Evolutionary conservation across 2,888 invertebrate species (phyloP).

Genomic region (Drosophila nr. perissopoda): DNA sequence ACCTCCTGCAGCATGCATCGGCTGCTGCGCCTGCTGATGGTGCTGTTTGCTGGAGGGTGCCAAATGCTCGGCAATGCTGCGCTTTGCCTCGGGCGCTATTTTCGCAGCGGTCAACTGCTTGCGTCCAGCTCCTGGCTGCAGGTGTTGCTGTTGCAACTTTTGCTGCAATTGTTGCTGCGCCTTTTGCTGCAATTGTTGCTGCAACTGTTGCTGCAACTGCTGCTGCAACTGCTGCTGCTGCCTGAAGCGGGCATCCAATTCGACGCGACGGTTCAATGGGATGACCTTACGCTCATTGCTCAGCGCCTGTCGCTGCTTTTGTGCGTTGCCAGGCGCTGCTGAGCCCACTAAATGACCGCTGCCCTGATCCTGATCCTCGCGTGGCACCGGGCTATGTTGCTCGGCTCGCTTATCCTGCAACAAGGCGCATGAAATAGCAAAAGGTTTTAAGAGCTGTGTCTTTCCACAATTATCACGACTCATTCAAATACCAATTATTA

Average conservation of each 20-base stretch:
- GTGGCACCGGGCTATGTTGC: slow-evolving; percentile 60
- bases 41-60: slow-evolving; percentile 59
- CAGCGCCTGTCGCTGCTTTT: slow-evolving; percentile 42
- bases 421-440: neutral
- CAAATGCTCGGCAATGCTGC: slow-evolving; percentile 81
- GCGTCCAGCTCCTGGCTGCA: slow-evolving; percentile 42
- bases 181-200: slow-evolving; percentile 21
- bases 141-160: slow-evolving; percentile 38
- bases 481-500: neutral
- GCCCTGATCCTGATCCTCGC: slow-evolving; percentile 48
- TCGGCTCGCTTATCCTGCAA: slow-evolving; percentile 80
- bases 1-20: slow-evolving; percentile 23
- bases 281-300: slow-evolving; percentile 84
- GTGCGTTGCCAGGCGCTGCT: slow-evolving; percentile 31
- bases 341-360: slow-evolving; percentile 36
- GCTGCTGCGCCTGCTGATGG: slow-evolving; percentile 24
- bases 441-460: neutral
- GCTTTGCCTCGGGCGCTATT: slow-evolving; percentile 84
- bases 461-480: neutral
- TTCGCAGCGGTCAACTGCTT: slow-evolving; percentile 83
- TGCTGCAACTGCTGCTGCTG: slow-evolving; percentile 27
- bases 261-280: slow-evolving; percentile 82
- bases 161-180: slow-evolving; percentile 7
- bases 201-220: slow-evolving; percentile 3
- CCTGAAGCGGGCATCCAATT: slow-evolving; percentile 50